These are phyloP conservation scores for Trypoxylon attenuatum DNA, from an alignment of 2,888 invertebrate genomes.

Conservation along the genomic window DNA sequence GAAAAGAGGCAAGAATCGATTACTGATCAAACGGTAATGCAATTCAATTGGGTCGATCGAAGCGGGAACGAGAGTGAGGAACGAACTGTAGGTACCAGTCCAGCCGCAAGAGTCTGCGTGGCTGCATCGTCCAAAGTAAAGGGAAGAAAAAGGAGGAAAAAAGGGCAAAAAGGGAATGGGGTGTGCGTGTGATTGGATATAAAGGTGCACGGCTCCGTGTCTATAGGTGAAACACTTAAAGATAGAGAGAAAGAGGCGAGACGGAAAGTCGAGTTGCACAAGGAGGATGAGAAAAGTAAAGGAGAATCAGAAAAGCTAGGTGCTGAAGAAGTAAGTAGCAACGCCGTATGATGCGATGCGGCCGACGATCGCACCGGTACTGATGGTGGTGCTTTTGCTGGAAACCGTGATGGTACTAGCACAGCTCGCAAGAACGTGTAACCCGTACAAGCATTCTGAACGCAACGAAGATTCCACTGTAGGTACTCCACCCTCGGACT, in stretches of 20 bases:
- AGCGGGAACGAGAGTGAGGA: slow-evolving; percentile 22
- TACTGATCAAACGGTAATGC: slow-evolving; percentile 62
- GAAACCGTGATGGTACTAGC: slow-evolving; percentile 37
- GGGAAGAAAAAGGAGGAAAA: slow-evolving; percentile 13
- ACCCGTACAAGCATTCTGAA: slow-evolving; percentile 16
- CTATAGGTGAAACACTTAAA: slow-evolving; percentile 29
- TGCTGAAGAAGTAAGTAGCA: slow-evolving; percentile 8
- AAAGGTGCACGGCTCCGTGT: slow-evolving; percentile 6
- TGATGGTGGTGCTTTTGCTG: slow-evolving; percentile 30
- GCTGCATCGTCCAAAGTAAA: slow-evolving; percentile 12
- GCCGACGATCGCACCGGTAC: not conserved
- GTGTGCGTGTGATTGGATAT: slow-evolving; percentile 23
- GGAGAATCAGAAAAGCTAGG: not conserved
- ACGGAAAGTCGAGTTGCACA: not conserved
- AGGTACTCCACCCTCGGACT: slow-evolving; percentile 29
- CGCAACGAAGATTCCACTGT: too few species aligned
- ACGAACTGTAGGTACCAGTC: slow-evolving; percentile 13
- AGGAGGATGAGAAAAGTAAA: not conserved
- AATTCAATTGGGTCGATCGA: slow-evolving; percentile 55
- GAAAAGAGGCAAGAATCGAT: slow-evolving; percentile 52
- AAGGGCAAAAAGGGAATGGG: slow-evolving; percentile 2
- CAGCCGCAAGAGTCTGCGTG: not conserved
- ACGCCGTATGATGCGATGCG: not conserved
- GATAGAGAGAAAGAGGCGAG: slow-evolving; percentile 13
- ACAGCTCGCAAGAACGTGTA: slow-evolving; percentile 36